phyloP scores from a whole-genome alignment of 2,888 invertebrate species.

The Leucophenga maculata region DNA sequence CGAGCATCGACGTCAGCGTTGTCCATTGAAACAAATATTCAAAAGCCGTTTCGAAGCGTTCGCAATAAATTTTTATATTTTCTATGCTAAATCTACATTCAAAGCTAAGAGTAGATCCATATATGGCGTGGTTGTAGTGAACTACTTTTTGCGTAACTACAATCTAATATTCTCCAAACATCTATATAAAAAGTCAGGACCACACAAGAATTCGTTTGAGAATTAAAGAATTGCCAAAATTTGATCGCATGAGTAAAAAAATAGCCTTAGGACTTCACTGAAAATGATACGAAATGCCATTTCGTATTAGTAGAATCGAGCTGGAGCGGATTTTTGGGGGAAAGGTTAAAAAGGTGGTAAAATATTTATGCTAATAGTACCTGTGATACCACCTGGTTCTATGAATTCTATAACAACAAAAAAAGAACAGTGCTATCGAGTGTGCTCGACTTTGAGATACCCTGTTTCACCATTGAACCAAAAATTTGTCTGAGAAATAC shows the following conservation, averaged over 20 bases:
- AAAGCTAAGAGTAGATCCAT: not conserved
- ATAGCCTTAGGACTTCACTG: constrained; percentile 1
- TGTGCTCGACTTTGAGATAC: too few species aligned
- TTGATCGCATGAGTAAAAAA: too few species aligned
- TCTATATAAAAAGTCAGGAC: constrained; percentile 32
- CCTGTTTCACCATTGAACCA: too few species aligned
- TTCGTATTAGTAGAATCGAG: not conserved
- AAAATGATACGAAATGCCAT: not conserved
- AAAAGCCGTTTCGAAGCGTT: constrained; percentile 36
- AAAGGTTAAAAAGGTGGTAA: too few species aligned
- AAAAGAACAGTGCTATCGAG: too few species aligned
- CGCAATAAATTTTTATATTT: constrained; percentile 34
- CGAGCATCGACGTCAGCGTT: not conserved
- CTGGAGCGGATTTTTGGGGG: too few species aligned
- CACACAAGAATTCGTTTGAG: constrained; percentile 43
- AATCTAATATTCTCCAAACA: not conserved
- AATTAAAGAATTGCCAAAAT: too few species aligned
- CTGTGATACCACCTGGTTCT: too few species aligned
- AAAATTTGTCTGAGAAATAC: too few species aligned
- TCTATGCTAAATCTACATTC: not conserved
- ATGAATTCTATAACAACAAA: too few species aligned
- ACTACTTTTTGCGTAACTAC: not conserved
- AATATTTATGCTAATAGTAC: too few species aligned
- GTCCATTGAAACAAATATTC: constrained; percentile 54
- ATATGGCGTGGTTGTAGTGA: not conserved